Conservation (phyloP, 2,888 invertebrate genomes). For the Enchytraeus crypticus region DNA sequence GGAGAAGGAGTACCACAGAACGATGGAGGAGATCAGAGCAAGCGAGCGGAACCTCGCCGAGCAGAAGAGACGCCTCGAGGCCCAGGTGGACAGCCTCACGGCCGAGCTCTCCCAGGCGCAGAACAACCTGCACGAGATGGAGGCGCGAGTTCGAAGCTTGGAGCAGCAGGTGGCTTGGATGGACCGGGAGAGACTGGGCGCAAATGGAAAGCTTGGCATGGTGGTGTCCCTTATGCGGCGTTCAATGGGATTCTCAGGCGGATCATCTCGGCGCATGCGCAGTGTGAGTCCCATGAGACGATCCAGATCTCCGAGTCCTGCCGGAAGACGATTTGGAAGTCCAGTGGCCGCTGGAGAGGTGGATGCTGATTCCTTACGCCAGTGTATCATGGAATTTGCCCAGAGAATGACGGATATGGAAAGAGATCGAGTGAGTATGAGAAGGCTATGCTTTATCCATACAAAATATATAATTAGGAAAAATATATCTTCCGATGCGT, state of each 20-base stretch:
- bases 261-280: slow-evolving; percentile 11
- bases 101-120: slow-evolving; percentile 62
- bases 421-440: neutral
- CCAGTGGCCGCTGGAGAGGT: neutral
- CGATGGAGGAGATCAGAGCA: slow-evolving; percentile 76
- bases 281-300: slow-evolving; percentile 33
- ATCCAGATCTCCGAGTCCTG: neutral
- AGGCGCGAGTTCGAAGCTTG: slow-evolving; percentile 78
- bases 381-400: neutral
- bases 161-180: slow-evolving; percentile 65
- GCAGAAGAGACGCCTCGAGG: slow-evolving; percentile 76
- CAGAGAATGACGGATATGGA: neutral
- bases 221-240: slow-evolving; percentile 74
- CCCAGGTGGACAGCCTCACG: slow-evolving; percentile 71
- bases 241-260: slow-evolving; percentile 66
- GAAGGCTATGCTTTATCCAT: too few relatives aligned
- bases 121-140: slow-evolving; percentile 48
- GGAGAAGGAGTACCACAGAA: slow-evolving; percentile 74
- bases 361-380: neutral
- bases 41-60: slow-evolving; percentile 81
- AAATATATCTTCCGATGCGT: too few relatives aligned
- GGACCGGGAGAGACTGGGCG: slow-evolving; percentile 63
- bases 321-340: neutral
- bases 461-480: too few relatives aligned
- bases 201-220: slow-evolving; percentile 75